A percentile compares a stretch with the other conserved stretches of the same genome.
These are phyloP conservation scores for Acropternis orthonyx DNA, from an alignment of 2,797 vertebrate species.

Conservation along the genomic window DNA sequence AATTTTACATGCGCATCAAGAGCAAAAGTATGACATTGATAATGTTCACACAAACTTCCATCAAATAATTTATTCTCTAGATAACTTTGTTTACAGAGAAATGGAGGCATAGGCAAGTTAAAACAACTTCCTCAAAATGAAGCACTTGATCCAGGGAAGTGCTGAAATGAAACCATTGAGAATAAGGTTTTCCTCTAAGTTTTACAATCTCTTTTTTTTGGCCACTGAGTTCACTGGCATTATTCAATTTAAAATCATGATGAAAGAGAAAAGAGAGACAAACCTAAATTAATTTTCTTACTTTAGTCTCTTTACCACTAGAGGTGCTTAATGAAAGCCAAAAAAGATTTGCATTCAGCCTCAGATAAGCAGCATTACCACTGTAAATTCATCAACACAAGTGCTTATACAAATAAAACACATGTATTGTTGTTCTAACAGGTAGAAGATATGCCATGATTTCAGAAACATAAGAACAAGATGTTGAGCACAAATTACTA, in stretches of 20 bases:
- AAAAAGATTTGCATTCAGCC: not conserved
- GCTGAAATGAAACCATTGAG: not conserved
- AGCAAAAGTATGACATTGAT: not conserved
- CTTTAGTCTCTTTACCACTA: not conserved
- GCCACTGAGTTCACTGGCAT: not conserved
- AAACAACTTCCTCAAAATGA: not conserved
- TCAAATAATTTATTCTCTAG: not conserved
- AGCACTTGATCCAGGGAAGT: not conserved
- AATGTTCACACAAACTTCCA: not conserved
- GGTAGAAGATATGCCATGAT: not conserved
- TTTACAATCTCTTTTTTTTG: not conserved
- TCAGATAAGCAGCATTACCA: not conserved
- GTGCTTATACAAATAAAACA: not conserved
- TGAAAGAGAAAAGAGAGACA: not conserved
- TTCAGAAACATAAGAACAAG: not conserved
- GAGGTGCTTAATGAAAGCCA: not conserved
- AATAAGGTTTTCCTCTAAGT: not conserved
- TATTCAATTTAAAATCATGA: not conserved
- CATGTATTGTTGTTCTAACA: not conserved
- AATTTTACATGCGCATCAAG: not conserved
- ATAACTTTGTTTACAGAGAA: not conserved
- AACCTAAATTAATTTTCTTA: not conserved
- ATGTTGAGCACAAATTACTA: not conserved
- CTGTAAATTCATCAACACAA: not conserved
- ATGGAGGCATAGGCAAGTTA: not conserved